These are phyloP conservation scores for Cinara cedri DNA, from an alignment of 2,888 invertebrate species.

Conservation along the genomic window DNA sequence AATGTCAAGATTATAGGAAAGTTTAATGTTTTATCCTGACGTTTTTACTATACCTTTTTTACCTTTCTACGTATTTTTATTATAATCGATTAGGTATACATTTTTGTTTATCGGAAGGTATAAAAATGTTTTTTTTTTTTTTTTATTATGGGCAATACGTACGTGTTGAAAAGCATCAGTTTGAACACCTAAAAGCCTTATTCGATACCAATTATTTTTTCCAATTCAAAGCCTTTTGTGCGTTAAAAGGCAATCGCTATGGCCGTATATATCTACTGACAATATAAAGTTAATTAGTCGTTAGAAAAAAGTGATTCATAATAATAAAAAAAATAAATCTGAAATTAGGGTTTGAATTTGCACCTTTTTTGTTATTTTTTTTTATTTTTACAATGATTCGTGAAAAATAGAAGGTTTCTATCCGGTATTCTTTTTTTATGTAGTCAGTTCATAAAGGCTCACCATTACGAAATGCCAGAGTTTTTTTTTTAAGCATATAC, in stretches of 20 bases:
- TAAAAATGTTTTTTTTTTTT: neutral
- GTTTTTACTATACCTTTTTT: too few relatives aligned
- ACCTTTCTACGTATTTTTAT: too few relatives aligned
- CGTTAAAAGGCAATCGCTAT: conserved; percentile 28
- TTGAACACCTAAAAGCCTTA: conserved; percentile 23
- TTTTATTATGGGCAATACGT: neutral
- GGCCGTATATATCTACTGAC: conserved; percentile 18
- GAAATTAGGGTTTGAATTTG: conserved; percentile 53
- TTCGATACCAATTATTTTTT: conserved; percentile 33
- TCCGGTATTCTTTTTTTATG: conserved; percentile 49
- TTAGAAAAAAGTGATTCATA: conserved; percentile 39
- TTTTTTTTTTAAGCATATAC: conserved; percentile 38
- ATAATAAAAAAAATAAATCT: conserved; percentile 23
- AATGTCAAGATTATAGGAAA: too few relatives aligned
- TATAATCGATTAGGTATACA: too few relatives aligned
- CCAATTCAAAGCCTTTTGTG: conserved; percentile 29
- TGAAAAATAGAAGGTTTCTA: conserved; percentile 52
- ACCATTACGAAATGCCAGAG: conserved; percentile 44
- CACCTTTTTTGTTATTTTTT: conserved; percentile 49
- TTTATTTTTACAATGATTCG: conserved; percentile 47
- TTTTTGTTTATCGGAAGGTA: too few relatives aligned
- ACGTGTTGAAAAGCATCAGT: conserved; percentile 2
- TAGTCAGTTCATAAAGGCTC: conserved; percentile 10
- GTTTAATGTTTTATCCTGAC: too few relatives aligned
- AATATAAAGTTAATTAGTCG: conserved; percentile 45